phyloP scores from a whole-genome alignment of 2,113 vertebrate genomes.

The Bufo gargarizans region DNA sequence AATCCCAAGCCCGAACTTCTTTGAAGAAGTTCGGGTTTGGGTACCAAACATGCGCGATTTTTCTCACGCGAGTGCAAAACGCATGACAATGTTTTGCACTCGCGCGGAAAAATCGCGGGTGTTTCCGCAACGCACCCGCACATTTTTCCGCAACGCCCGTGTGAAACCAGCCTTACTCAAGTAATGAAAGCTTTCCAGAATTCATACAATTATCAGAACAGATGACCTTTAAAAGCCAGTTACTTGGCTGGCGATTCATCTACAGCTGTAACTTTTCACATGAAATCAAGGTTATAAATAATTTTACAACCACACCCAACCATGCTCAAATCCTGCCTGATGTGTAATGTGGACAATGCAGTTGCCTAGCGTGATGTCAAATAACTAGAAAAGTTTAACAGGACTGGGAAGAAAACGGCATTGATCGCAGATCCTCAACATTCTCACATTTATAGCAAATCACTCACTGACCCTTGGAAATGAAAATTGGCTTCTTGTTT shows the following conservation, averaged over 20 bases:
- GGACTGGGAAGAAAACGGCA: not conserved
- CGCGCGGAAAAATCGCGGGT: no score
- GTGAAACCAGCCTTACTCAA: no score
- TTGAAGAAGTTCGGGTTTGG: no score
- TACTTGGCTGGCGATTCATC: not conserved
- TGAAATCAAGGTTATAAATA: not conserved
- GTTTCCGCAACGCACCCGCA: no score
- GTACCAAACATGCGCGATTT: no score
- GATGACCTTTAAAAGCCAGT: not conserved
- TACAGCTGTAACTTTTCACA: not conserved
- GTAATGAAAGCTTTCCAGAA: not conserved
- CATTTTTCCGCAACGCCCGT: no score
- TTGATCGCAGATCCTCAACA: not conserved
- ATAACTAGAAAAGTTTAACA: not conserved
- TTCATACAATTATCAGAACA: not conserved
- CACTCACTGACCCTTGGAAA: not conserved
- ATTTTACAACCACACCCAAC: not conserved
- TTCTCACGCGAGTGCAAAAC: no score
- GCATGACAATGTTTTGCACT: no score
- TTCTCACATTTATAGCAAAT: not conserved
- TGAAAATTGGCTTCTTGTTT: no score
- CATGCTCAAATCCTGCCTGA: not conserved
- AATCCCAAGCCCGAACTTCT: no score
- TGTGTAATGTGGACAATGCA: not conserved
- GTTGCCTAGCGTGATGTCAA: not conserved